These are phyloP conservation scores for Drosophila prostipennis DNA, from an alignment of 2,888 invertebrate genomes.

Conservation along the genomic window DNA sequence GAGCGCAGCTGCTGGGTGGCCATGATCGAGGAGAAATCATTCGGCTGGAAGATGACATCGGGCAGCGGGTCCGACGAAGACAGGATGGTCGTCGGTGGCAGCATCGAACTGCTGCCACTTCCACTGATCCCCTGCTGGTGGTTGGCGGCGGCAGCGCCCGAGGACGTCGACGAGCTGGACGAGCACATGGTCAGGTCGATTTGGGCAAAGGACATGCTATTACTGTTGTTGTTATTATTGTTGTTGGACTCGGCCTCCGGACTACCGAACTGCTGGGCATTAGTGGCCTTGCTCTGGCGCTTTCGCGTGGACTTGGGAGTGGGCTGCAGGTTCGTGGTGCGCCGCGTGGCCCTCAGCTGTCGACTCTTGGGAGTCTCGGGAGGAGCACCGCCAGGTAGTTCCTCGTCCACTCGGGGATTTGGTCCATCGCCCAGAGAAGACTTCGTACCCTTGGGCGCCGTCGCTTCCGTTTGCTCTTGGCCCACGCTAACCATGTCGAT, in stretches of 20 bases:
- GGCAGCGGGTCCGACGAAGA: slow-evolving; percentile 82
- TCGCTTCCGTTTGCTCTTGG: slow-evolving; percentile 48
- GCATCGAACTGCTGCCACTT: slow-evolving; percentile 60
- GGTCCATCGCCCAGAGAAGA: slow-evolving; percentile 5
- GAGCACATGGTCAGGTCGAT: slow-evolving; percentile 82
- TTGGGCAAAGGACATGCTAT: slow-evolving; percentile 65
- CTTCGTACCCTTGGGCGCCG: neutral
- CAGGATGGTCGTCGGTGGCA: slow-evolving; percentile 80
- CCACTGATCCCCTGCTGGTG: slow-evolving; percentile 40
- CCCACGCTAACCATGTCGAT: slow-evolving; percentile 82
- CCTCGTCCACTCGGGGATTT: slow-evolving; percentile 14
- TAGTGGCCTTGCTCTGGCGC: slow-evolving; percentile 43
- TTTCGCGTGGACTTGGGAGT: slow-evolving; percentile 34
- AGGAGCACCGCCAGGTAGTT: neutral
- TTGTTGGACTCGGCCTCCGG: slow-evolving; percentile 43
- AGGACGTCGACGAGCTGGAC: slow-evolving; percentile 75
- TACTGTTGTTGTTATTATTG: slow-evolving; percentile 52
- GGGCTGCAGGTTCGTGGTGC: slow-evolving; percentile 56
- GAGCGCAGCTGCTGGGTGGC: slow-evolving; percentile 79
- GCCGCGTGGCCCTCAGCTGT: slow-evolving; percentile 76
- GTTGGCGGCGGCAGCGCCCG: slow-evolving; percentile 41
- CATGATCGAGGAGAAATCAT: slow-evolving; percentile 83
- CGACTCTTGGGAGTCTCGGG: slow-evolving; percentile 54
- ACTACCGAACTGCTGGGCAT: slow-evolving; percentile 24
- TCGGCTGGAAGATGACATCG: slow-evolving; percentile 81